phyloP scores from a whole-genome alignment of 2,113 vertebrate genomes.

The Oxyruncus cristatus region DNA sequence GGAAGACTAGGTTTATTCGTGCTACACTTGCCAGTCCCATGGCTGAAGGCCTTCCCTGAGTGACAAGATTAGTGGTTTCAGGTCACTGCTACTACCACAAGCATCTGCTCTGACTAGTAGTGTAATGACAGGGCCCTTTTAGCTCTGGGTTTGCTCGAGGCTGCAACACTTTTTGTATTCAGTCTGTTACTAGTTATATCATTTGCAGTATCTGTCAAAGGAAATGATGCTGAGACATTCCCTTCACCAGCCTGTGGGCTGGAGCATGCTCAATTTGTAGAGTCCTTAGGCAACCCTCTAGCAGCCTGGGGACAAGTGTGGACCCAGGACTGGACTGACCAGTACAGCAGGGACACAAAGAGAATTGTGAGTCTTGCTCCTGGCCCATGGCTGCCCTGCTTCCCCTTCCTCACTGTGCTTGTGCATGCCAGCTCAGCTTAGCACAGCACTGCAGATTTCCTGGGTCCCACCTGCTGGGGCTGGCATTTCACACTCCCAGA shows the following conservation, averaged over 20 bases:
- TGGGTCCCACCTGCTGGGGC: fast-evolving
- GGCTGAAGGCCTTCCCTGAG: background rate
- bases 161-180: background rate
- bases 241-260: background rate
- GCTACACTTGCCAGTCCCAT: background rate
- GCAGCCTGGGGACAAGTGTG: background rate
- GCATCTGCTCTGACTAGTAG: conserved; percentile 7
- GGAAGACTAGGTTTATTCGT: background rate
- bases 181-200: background rate
- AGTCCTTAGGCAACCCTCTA: background rate
- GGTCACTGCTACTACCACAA: background rate
- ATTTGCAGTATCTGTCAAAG: background rate
- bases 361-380: background rate
- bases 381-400: background rate
- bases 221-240: background rate
- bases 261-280: background rate
- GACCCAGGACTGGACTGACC: background rate
- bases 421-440: background rate
- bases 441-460: background rate
- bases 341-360: background rate
- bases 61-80: background rate
- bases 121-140: background rate
- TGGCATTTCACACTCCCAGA: background rate
- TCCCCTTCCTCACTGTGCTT: background rate
- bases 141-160: background rate